Base-by-base conservation (phyloP, 2,888 invertebrate genomes). In the Dinocampus coccinellae region DNA sequence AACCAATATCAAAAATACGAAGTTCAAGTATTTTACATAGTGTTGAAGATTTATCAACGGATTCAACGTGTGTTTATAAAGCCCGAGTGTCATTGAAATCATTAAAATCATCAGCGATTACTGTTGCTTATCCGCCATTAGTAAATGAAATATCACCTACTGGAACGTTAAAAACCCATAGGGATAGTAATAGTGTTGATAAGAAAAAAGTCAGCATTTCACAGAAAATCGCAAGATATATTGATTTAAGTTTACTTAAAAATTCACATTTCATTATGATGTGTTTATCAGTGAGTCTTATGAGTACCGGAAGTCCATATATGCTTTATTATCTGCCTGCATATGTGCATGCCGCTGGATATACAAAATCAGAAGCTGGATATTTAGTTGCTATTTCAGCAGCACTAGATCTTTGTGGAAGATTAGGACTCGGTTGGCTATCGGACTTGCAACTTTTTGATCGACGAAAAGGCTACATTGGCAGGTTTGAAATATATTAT, bases 281-380 rank as follows among this genome's bases (percentile, higher is more conserved):
- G 86, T 92, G 92, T 73, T 88, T 92, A 1, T 93, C 94, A 0
- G 93, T 94, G 10, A 92, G 92, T 0, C 89, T 94, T 2, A 93
- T 93, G 92, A 93, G 93, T 0, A 92, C 93, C 24, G 94, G 94
- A 11, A 93, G 93, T 3, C 94, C 94, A 0, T 93, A 93, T 83
- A 93, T 93, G 81, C 85, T 94, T 2, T 93, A 93, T 85, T 93
- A 93, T 81, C 86, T 94, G 55, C 94, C 94, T 0, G 93, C 94
- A 0, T 93, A 93, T 81, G 93, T 93, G 0, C 91, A 92, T 47
- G 90, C 92, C 0, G 89, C 89, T 0, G 93, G 93, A 52, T 91
- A 92, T 73, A 89, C 89, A 33, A 91, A 91, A 76, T 86, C 90
- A 0, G 90, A 91, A 53, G 88, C 91, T 83, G 93, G 93, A 53